These are phyloP conservation scores for Ctenomys sociabilis DNA, from an alignment of 2,113 vertebrate species.

Conservation along the genomic window DNA sequence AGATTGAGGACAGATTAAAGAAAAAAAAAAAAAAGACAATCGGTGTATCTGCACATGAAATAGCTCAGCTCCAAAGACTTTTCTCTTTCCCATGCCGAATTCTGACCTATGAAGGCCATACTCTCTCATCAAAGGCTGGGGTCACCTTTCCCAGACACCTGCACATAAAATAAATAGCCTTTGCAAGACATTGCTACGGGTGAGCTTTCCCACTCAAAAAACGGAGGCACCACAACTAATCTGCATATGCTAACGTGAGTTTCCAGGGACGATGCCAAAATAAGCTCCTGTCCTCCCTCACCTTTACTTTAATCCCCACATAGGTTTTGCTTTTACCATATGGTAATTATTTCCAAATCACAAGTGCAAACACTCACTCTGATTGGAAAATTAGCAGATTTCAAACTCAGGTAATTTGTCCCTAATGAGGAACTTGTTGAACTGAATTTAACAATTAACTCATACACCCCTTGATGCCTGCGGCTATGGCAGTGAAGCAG, in stretches of 20 bases:
- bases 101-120: background rate
- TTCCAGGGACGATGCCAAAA: conserved; percentile 63
- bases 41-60: conserved; percentile 43
- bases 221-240: background rate
- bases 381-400: conserved; percentile 92
- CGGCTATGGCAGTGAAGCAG: background rate
- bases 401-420: conserved; percentile 89
- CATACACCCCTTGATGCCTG: conserved; percentile 85
- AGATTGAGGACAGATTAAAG: conserved; percentile 35
- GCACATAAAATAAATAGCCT: conserved; percentile 38
- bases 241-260: conserved; percentile 42
- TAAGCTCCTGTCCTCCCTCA: conserved; percentile 73
- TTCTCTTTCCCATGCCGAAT: background rate
- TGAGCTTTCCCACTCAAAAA: background rate
- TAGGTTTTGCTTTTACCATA: conserved; percentile 87
- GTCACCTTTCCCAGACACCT: conserved; percentile 1
- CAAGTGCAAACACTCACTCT: conserved; percentile 90
- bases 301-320: conserved; percentile 85
- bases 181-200: conserved; percentile 24
- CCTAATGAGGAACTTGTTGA: conserved; percentile 92
- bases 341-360: conserved; percentile 91
- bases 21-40: conserved; percentile 45
- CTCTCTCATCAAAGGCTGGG: background rate
- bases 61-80: conserved; percentile 16
- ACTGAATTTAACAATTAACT: conserved; percentile 90